Percentiles rank a stretch among this genome's conserved stretches.
These are phyloP conservation scores for Gobiocypris rarus DNA, from an alignment of 2,113 vertebrate species.

Conservation along the genomic window DNA sequence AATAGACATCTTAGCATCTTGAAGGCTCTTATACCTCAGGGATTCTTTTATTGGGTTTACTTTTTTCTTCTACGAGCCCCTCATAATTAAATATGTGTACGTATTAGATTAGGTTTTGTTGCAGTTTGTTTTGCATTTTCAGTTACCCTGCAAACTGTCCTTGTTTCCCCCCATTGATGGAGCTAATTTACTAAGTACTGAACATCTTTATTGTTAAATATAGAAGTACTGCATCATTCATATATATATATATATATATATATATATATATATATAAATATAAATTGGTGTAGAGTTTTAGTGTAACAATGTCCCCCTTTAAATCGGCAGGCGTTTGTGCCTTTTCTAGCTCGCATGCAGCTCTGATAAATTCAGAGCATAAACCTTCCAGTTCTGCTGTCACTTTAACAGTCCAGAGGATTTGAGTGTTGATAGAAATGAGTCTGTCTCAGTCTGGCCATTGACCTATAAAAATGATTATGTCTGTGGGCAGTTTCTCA, in stretches of 20 bases:
- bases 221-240: neutral
- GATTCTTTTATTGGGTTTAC: neutral
- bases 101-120: neutral
- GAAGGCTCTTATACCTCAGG: constrained; percentile 3
- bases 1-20: neutral
- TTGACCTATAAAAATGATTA: neutral
- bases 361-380: neutral
- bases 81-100: neutral
- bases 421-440: neutral
- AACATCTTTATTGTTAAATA: neutral
- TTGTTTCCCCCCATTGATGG: too few relatives aligned
- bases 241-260: too few relatives aligned
- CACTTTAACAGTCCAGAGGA: too few relatives aligned
- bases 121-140: neutral
- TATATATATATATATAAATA: too few relatives aligned
- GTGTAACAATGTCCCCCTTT: neutral
- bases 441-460: neutral
- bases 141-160: too few relatives aligned
- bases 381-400: neutral
- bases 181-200: neutral
- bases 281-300: neutral
- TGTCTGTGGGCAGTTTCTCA: neutral
- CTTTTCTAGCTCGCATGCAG: neutral
- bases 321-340: neutral
- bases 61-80: neutral